Percentiles rank a stretch among this genome's conserved stretches.
These are phyloP conservation scores for Microtus richardsoni DNA, from an alignment of 2,113 vertebrate genomes.

Conservation along the genomic window DNA sequence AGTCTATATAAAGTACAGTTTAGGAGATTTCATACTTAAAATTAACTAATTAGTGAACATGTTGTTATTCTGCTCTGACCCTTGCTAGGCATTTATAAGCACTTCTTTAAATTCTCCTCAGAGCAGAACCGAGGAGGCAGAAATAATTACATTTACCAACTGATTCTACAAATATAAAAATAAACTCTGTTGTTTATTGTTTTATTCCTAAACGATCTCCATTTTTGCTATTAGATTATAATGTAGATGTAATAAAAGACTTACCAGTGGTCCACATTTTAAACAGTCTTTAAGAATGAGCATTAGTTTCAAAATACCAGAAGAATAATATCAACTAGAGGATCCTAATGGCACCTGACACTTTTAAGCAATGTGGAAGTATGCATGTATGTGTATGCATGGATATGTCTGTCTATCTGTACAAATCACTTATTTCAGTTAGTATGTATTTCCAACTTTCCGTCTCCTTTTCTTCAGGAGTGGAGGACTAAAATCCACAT, in stretches of 20 bases:
- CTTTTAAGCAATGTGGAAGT: conserved; percentile 14
- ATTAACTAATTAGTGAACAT: background rate
- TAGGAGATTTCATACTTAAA: conserved; percentile 38
- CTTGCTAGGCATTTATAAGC: background rate
- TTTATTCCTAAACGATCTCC: background rate
- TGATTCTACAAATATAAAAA: conserved; percentile 43
- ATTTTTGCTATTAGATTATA: background rate
- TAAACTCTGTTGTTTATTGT: conserved; percentile 5
- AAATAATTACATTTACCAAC: background rate
- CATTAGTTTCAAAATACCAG: conserved; percentile 51
- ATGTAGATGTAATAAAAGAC: conserved; percentile 10
- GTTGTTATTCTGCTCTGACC: background rate
- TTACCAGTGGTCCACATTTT: conserved; percentile 32
- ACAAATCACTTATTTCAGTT: conserved; percentile 22
- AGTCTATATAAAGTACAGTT: background rate
- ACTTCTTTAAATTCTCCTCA: conserved; percentile 10
- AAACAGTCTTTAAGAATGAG: conserved; percentile 20
- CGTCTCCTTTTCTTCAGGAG: background rate
- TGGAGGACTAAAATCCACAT: background rate
- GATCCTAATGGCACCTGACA: conserved; percentile 1
- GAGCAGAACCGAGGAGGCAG: background rate
- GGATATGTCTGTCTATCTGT: background rate
- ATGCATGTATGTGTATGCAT: background rate
- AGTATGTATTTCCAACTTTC: background rate
- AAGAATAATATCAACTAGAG: conserved; percentile 18